A percentile compares a stretch with the other conserved stretches of the same genome.
These are phyloP conservation scores for Felis chaus DNA, from an alignment of 2,113 vertebrate genomes.

Conservation along the genomic window DNA sequence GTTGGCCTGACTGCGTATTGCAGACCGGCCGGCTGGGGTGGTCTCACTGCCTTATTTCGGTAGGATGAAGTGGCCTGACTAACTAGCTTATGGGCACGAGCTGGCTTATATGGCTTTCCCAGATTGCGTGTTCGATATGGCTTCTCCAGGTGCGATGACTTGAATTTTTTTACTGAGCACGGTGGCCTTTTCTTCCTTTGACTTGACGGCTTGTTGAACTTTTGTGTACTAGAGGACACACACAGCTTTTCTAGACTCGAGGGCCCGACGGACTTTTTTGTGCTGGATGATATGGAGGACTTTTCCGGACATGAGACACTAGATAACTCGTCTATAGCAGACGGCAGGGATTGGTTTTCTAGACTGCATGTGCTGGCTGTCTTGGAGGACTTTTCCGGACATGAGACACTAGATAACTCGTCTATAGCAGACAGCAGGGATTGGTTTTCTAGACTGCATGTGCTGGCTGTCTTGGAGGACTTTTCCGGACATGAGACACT, in stretches of 20 bases:
- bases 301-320: neutral
- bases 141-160: neutral
- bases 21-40: neutral
- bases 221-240: neutral
- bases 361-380: neutral
- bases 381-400: neutral
- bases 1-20: neutral
- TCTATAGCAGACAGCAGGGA: too few species aligned
- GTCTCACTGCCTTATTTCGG: neutral
- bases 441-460: too few species aligned
- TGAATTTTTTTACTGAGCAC: neutral
- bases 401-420: too few species aligned
- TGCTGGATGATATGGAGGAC: neutral
- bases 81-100: neutral
- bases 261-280: neutral
- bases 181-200: neutral
- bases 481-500: too few species aligned
- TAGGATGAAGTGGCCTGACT: neutral
- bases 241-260: neutral
- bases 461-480: neutral
- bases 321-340: neutral
- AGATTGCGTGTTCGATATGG: accelerated
- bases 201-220: neutral
- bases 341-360: neutral
- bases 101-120: neutral